Evolutionary conservation across 2,797 vertebrate genomes (phyloP), one percentile per base, ranked within the genome.

Genomic region (Sphaeramia orbicularis): DNA sequence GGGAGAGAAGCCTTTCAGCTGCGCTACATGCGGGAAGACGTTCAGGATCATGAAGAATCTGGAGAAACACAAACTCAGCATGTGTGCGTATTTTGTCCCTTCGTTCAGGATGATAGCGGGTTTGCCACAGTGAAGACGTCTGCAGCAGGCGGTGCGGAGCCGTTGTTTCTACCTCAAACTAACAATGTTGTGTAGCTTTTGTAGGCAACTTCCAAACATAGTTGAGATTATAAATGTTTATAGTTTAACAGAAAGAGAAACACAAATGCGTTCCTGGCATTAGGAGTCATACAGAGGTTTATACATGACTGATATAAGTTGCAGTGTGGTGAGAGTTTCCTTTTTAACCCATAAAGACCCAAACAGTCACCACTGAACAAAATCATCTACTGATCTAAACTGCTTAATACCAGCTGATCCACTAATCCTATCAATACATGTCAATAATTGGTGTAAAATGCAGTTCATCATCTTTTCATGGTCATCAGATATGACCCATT

Each of bases 31-130:
- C 13, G 67, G 86, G 0, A 93, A 93, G 74, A 85, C 18, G 13
- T 95, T 93, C 87, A 68, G 93, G 52, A 91, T 93, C 59, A 16
- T 52, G 68, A 87, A 80, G 43, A 95, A 94, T 38, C 81, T 93
- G 45, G 83, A 93, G 64, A 90, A 86, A 43, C 94, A 95, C 74
- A 78, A 72, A 6, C 36, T 65, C 19, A 74, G 43, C 55, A 69
- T 72, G 53, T 89, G 90, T 48, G 84, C 38, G 3, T 36, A 38
- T 51, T 84, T 85, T 1, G 69, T 88, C 14, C 79, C 90, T 0
- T 93, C 90, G 0, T 91, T 92, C 58, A 84, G 74, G 65, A 86
- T 30, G 0, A 88, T 92, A 0, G 90, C 91, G 0, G 91, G 91
- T 10, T 27, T 89, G 19, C 79, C 86, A 64, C 43, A 11, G 43